A percentile compares a stretch with the other conserved stretches of the same genome.
These are phyloP conservation scores for Microplitis deprimator DNA, from an alignment of 2,888 invertebrate genomes.

Conservation along the genomic window DNA sequence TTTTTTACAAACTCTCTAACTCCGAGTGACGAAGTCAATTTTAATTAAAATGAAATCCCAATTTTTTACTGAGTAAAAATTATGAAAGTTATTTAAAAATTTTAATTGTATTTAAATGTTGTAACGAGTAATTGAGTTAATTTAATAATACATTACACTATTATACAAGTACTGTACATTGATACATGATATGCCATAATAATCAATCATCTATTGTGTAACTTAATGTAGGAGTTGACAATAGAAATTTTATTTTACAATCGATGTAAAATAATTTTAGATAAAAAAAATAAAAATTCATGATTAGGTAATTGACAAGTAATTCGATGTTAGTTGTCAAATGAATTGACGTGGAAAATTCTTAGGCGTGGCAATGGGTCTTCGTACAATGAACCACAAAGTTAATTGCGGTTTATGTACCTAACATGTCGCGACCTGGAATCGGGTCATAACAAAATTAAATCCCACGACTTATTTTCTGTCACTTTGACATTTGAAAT, in stretches of 20 bases:
- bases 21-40: too few species aligned
- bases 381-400: conserved; percentile 26
- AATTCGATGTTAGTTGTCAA: conserved; percentile 18
- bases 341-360: conserved; percentile 35
- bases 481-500: too few species aligned
- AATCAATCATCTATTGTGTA: background rate
- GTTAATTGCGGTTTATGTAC: conserved; percentile 39
- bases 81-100: too few species aligned
- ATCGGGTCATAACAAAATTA: conserved; percentile 10
- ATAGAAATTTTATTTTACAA: background rate
- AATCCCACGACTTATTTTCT: too few species aligned
- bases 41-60: too few species aligned
- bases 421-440: conserved; percentile 24
- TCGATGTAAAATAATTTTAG: background rate
- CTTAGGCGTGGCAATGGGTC: conserved; percentile 25
- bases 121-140: too few species aligned
- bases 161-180: too few species aligned
- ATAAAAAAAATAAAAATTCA: conserved; percentile 15
- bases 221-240: background rate
- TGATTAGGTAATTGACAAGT: conserved; percentile 17
- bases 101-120: too few species aligned
- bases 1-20: background rate
- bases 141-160: too few species aligned
- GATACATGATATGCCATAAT: too few species aligned
- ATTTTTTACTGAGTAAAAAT: too few species aligned